Evolutionary conservation across 2,888 invertebrate genomes (phyloP).

Genomic region (Chironomus tentans): DNA sequence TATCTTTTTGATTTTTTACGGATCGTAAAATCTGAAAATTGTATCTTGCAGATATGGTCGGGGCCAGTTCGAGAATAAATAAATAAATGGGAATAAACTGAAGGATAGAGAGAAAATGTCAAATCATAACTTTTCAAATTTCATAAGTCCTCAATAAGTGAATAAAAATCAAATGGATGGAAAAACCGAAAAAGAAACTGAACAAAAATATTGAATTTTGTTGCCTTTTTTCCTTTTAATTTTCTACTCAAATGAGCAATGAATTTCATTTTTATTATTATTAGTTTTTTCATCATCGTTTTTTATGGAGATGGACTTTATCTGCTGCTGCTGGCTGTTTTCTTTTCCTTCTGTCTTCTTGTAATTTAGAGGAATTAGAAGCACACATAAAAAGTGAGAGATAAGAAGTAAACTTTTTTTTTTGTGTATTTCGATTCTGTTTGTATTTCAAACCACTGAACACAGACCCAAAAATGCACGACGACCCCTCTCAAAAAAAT

Average conservation of each 20-base stretch:
- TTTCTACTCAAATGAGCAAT: slow-evolving; percentile 27
- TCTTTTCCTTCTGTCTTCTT: not conserved
- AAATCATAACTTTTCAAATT: not conserved
- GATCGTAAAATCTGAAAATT: slow-evolving; percentile 11
- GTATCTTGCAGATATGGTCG: not conserved
- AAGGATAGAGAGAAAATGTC: not conserved
- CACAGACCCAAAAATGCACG: not conserved
- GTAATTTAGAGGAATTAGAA: not conserved
- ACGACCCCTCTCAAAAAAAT: not conserved
- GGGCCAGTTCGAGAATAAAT: not conserved
- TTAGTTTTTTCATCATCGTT: slow-evolving; percentile 22
- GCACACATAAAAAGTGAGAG: not conserved
- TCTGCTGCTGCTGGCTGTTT: not conserved
- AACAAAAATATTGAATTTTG: slow-evolving; percentile 25
- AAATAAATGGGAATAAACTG: not conserved
- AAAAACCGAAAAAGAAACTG: not conserved
- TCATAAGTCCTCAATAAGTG: not conserved
- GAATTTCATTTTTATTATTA: slow-evolving; percentile 27
- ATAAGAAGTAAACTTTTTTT: not conserved
- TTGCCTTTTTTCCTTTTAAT: slow-evolving; percentile 20
- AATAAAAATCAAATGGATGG: slow-evolving; percentile 20
- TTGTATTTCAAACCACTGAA: not conserved
- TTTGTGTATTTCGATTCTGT: not conserved
- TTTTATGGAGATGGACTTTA: slow-evolving; percentile 17
- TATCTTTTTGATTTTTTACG: slow-evolving; percentile 6